phyloP scores from a whole-genome alignment of 2,888 invertebrate genomes.

The Pristionchus fissidentatus region DNA sequence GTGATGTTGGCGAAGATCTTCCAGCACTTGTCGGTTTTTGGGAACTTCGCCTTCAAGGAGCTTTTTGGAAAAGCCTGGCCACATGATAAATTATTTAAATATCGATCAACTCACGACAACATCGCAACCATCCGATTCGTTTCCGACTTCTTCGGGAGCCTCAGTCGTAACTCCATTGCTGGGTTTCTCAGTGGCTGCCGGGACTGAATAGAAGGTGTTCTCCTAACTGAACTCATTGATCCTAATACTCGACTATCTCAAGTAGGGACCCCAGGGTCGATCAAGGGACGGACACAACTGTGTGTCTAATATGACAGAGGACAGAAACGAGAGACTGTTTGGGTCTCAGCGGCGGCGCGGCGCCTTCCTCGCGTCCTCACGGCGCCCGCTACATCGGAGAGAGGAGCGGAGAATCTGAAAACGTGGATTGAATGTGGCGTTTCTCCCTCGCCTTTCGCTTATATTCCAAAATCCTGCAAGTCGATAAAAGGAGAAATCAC shows the following conservation, averaged over 20 bases:
- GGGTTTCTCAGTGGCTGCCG: not conserved
- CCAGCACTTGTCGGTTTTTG: conserved; percentile 40
- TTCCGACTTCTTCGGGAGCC: not conserved
- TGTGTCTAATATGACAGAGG: conserved; percentile 9
- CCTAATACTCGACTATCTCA: not conserved
- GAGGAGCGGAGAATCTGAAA: conserved; percentile 36
- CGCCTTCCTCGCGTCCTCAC: too few species aligned
- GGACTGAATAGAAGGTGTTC: not conserved
- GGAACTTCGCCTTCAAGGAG: conserved; percentile 35
- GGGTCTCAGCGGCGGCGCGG: not conserved
- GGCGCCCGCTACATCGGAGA: not conserved
- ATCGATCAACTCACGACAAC: too few species aligned
- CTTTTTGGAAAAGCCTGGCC: too few species aligned
- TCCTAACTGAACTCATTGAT: not conserved
- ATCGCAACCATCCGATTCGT: too few species aligned
- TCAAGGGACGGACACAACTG: conserved; percentile 22
- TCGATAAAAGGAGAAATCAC: not conserved
- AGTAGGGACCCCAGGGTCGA: conserved; percentile 15
- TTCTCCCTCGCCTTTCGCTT: not conserved
- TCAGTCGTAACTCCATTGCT: too few species aligned
- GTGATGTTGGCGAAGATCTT: conserved; percentile 42
- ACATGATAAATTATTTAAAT: too few species aligned
- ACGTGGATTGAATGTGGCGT: not conserved
- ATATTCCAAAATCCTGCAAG: not conserved
- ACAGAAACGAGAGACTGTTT: conserved; percentile 26